Conservation (phyloP, 1,140 invertebrate species). For the Gryllus bimaculatus region DNA sequence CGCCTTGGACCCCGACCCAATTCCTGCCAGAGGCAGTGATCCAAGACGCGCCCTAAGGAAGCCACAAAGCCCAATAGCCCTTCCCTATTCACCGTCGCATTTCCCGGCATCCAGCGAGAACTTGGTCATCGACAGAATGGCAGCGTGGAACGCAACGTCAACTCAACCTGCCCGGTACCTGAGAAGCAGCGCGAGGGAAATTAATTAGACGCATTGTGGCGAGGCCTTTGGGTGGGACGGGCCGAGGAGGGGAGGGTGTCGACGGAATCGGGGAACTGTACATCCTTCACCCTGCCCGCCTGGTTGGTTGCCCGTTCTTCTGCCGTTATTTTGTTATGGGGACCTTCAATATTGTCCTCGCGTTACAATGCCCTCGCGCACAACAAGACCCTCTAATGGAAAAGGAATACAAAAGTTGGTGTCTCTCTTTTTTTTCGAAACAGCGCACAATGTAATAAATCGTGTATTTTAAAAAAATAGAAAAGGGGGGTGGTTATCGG, state of each 20-base stretch:
- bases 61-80: no score
- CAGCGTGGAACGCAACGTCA: background rate
- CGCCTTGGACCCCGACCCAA: no score
- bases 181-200: background rate
- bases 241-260: no score
- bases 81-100: background rate
- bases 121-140: background rate
- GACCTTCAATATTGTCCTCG: background rate
- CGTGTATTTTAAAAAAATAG: background rate
- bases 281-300: background rate
- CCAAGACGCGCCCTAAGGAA: no score
- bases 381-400: conserved; percentile 1
- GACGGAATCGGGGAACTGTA: background rate
- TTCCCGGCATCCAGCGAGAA: background rate
- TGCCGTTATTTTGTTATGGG: background rate
- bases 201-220: background rate
- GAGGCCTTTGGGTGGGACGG: background rate
- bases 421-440: background rate
- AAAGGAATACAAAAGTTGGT: background rate
- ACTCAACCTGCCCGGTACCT: background rate
- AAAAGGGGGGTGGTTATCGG: background rate
- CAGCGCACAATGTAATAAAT: background rate
- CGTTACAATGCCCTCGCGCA: background rate
- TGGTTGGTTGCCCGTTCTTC: background rate
- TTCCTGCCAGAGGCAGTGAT: no score